A percentile compares a stretch with the other conserved stretches of the same genome.
phyloP scores from a whole-genome alignment of 2,888 invertebrate genomes.

The Zygogramma bicolorata region DNA sequence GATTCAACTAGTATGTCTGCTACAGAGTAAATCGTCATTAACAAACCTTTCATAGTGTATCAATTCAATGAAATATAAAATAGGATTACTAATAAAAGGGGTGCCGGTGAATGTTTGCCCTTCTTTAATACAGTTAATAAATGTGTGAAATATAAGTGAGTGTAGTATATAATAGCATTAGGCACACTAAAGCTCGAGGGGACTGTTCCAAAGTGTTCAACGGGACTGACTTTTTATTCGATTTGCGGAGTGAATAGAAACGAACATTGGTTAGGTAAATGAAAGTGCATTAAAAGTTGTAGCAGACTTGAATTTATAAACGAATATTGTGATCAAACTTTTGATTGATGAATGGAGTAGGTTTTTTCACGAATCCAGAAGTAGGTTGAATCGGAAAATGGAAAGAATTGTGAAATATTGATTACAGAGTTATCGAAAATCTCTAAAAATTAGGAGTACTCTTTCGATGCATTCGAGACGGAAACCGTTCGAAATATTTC shows the following conservation, averaged over 20 bases:
- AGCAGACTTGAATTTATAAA: background rate
- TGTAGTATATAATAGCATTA: conserved; percentile 1
- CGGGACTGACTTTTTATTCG: background rate
- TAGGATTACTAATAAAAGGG: background rate
- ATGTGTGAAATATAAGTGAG: conserved; percentile 1
- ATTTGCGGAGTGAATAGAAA: background rate
- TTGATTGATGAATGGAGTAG: no score
- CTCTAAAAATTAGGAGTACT: no score
- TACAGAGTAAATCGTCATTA: background rate
- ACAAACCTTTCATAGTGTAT: background rate
- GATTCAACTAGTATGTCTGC: no score
- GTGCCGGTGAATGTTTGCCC: background rate
- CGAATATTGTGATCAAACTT: no score
- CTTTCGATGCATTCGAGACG: no score
- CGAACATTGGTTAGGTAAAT: background rate
- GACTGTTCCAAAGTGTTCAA: background rate
- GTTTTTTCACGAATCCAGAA: no score
- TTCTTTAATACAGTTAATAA: background rate
- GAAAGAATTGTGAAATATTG: no score
- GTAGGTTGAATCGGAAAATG: no score
- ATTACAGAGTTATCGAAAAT: no score
- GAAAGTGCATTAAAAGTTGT: background rate
- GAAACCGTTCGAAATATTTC: no score
- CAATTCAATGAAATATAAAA: background rate
- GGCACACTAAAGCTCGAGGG: background rate